Percentiles rank a stretch among this genome's conserved stretches.
These are phyloP conservation scores for Poecilobothrus nobilitatus DNA, from an alignment of 2,888 invertebrate genomes.

Conservation along the genomic window DNA sequence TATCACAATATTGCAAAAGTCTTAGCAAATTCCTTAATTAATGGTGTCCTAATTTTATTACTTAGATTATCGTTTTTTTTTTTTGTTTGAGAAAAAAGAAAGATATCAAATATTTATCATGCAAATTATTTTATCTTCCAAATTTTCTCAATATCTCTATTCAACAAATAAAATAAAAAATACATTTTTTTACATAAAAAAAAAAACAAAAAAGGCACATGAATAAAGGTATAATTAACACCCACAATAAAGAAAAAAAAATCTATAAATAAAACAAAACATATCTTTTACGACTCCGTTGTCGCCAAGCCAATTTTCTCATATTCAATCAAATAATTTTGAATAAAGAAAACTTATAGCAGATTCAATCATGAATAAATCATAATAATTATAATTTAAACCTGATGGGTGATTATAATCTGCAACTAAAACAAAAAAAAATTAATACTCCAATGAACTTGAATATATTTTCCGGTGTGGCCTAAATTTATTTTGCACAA, in stretches of 20 bases:
- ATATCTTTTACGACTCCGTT: neutral
- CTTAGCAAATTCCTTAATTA: too few relatives aligned
- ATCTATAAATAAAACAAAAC: neutral
- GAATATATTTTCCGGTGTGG: neutral
- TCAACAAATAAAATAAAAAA: too few relatives aligned
- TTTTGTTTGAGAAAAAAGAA: too few relatives aligned
- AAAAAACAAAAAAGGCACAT: neutral
- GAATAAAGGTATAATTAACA: neutral
- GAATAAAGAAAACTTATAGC: neutral
- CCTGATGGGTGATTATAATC: neutral
- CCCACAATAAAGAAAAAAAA: neutral
- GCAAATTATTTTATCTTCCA: too few relatives aligned
- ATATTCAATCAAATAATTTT: neutral
- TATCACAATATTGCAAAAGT: too few relatives aligned
- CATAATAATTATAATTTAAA: neutral
- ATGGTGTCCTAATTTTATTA: too few relatives aligned
- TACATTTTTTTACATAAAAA: too few relatives aligned
- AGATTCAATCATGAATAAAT: neutral
- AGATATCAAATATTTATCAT: too few relatives aligned
- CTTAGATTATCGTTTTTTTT: too few relatives aligned
- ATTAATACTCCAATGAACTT: neutral
- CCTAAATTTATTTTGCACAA: neutral
- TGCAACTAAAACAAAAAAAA: neutral
- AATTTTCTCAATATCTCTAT: too few relatives aligned
- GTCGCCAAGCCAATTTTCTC: neutral